Evolutionary conservation across 2,113 vertebrate species (phyloP), one percentile per base, ranked within the genome.

Genomic region (Mirounga angustirostris): DNA sequence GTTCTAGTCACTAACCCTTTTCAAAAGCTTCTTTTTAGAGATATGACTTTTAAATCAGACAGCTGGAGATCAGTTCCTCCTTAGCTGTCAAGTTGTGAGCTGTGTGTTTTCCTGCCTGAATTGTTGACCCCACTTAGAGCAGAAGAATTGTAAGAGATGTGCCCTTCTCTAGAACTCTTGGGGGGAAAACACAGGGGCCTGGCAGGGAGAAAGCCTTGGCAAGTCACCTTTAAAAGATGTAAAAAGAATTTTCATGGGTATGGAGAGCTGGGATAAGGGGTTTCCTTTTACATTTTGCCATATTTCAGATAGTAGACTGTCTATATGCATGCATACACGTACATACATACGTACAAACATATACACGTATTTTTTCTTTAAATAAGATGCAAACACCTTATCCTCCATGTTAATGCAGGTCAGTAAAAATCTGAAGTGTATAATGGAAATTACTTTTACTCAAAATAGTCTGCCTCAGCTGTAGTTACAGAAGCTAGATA

Each of bases 41-140:
- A 89, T 83, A 79, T 46, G 92, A 96, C 97, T 97, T 98, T 97
- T 96, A 97, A 98, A 96, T 94, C 81, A 97, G 97, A 95, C 97
- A 98, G 94, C 84, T 96, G 96, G 96, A 97, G 80, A 96, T 95
- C 91, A 94, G 69, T 26, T 91, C 84, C 76, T 94, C 59, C 87
- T 98, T 80, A 93, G 90, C 88, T 98, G 97, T 98, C 96, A 97
- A 43, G 65, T 93, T 65, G 94, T 74, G 67, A 98, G 97, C 81
- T 54, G 46, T 50, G 8, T 89, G 90, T 90, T 93, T 96, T 76
- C 78, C 74, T 97, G 85, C 52, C 83, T 97, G 96, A 81, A 71
- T 95, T 91, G 87, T 93, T 97, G 97, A 97, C 96, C 96, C 73
- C 87, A 96, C 92, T 97, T 89, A 94, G 76, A 93, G 76, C 24